These are phyloP conservation scores for Cherax quadricarinatus DNA, from an alignment of 1,140 invertebrate genomes.

Conservation along the genomic window DNA sequence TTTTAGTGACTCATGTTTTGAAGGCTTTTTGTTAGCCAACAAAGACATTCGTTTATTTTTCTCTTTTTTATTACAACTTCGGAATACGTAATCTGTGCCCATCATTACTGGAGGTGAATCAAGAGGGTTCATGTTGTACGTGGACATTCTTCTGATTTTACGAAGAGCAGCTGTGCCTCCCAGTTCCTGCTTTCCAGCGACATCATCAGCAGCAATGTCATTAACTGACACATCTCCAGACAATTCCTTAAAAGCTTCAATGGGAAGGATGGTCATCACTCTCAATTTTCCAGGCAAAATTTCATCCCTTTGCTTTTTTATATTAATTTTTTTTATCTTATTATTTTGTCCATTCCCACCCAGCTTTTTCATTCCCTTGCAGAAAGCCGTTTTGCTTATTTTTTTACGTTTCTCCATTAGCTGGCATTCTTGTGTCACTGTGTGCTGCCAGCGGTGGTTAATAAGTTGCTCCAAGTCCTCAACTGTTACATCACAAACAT, in stretches of 20 bases:
- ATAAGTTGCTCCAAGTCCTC: neutral
- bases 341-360: neutral
- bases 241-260: conserved; percentile 1
- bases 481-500: neutral
- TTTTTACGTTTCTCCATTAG: neutral
- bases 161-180: neutral
- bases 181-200: neutral
- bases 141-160: neutral
- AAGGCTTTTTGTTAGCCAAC: neutral
- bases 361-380: neutral
- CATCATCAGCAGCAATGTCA: neutral
- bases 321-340: neutral
- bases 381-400: neutral
- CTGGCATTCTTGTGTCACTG: neutral
- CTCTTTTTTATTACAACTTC: conserved; percentile 9
- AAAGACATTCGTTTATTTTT: conserved; percentile 12
- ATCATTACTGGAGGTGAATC: neutral
- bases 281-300: neutral
- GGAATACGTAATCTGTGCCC: conserved; percentile 2
- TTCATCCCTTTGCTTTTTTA: neutral
- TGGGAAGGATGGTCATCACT: conserved; percentile 1
- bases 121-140: neutral
- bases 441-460: conserved; percentile 1
- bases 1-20: neutral
- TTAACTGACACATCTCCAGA: neutral